These are phyloP conservation scores for Lasiurus cinereus DNA, from an alignment of 2,113 vertebrate species.

Conservation along the genomic window DNA sequence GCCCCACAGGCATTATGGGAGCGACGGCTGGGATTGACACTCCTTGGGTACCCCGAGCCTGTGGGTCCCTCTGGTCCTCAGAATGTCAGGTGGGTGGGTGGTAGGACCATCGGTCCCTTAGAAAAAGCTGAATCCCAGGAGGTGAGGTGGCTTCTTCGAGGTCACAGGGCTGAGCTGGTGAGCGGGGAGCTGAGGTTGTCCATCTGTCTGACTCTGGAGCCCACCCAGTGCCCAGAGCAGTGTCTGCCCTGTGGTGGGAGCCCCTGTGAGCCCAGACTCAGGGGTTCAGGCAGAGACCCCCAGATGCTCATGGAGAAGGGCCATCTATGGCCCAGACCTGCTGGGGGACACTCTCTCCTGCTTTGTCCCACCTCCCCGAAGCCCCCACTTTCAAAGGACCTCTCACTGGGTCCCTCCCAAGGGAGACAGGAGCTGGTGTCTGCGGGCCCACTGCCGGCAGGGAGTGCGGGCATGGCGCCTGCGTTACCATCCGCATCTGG, in stretches of 20 bases:
- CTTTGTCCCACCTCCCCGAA: too few species aligned
- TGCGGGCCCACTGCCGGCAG: neutral
- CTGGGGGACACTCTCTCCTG: neutral
- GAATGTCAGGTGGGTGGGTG: neutral
- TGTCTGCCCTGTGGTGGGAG: rapidly evolving
- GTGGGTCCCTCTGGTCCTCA: neutral
- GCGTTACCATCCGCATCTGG: conserved; percentile 61
- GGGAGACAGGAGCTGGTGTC: neutral
- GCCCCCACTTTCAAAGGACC: neutral
- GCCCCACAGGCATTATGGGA: neutral
- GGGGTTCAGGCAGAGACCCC: neutral
- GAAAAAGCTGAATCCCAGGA: neutral
- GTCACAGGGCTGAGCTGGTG: neutral
- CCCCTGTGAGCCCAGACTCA: neutral
- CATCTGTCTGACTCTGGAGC: rapidly evolving
- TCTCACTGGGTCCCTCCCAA: neutral
- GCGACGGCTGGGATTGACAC: neutral
- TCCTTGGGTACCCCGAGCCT: too few species aligned
- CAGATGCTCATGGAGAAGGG: rapidly evolving
- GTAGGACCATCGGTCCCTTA: too few species aligned
- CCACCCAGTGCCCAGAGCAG: rapidly evolving
- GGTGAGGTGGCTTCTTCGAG: neutral
- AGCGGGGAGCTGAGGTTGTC: too few species aligned
- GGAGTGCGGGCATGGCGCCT: conserved; percentile 34
- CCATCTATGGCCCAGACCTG: rapidly evolving